Evolutionary conservation across 2,797 vertebrate species (phyloP).

Genomic region (Esox masquinongy): DNA sequence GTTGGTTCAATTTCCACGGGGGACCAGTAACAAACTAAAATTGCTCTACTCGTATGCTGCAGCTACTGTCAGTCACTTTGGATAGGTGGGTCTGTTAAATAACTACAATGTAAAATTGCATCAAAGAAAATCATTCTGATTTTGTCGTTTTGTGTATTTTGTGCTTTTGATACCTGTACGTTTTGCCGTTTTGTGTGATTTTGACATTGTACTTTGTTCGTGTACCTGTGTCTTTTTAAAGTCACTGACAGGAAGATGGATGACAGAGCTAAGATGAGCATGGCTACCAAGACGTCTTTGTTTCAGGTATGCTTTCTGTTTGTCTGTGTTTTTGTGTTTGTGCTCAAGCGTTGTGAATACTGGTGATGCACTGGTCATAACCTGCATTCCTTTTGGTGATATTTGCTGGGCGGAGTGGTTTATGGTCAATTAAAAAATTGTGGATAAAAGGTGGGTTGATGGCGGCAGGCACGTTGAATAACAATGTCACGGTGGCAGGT

Average conservation of each 20-base stretch:
- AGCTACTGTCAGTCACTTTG: no score
- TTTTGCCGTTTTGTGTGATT: conserved; percentile 8
- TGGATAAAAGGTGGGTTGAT: no score
- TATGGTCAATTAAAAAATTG: no score
- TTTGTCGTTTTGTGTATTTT: neutral
- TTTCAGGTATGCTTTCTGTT: conserved; percentile 61
- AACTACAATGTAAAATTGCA: no score
- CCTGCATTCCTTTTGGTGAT: no score
- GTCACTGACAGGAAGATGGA: conserved; percentile 49
- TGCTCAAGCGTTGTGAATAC: neutral
- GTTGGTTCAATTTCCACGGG: no score
- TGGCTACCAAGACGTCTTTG: conserved; percentile 57
- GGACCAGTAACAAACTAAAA: no score
- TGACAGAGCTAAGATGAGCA: conserved; percentile 46
- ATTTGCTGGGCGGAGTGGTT: no score
- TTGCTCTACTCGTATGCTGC: no score
- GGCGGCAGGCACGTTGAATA: no score
- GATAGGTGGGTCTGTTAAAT: no score
- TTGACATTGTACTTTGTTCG: neutral
- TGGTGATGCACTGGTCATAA: neutral
- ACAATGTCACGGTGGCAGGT: no score
- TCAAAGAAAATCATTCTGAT: neutral
- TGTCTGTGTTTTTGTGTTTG: conserved; percentile 8
- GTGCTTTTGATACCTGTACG: neutral
- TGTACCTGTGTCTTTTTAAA: neutral